Conservation (phyloP, 2,888 invertebrate genomes). For the Hydroisotoma schaefferi region DNA sequence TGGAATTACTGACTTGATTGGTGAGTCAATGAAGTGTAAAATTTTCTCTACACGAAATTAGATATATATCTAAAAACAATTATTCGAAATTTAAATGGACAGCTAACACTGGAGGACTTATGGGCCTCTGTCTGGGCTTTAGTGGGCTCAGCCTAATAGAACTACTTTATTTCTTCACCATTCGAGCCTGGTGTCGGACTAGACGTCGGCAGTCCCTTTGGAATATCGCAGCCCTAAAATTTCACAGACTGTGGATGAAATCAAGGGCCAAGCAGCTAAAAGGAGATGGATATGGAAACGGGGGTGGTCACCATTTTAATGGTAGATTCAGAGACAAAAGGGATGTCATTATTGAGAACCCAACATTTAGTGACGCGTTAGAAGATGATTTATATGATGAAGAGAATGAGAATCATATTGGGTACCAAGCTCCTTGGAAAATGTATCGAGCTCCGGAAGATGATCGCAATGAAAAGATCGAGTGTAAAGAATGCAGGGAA, state of each 20-base stretch:
- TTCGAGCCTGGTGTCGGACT: constrained; percentile 37
- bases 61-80: background rate
- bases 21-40: constrained; percentile 1
- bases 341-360: no score
- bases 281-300: background rate
- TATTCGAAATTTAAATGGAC: background rate
- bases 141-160: constrained; percentile 35
- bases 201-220: constrained; percentile 25
- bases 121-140: constrained; percentile 40
- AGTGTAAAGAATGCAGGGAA: no score
- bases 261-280: background rate
- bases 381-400: no score
- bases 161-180: constrained; percentile 35
- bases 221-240: constrained; percentile 27
- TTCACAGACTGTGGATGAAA: constrained; percentile 16
- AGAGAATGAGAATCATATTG: no score
- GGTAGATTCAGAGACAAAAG: no score
- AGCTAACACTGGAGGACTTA: constrained; percentile 41
- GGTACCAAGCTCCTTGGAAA: no score
- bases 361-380: no score
- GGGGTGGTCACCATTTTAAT: no score
- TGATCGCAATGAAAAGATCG: no score
- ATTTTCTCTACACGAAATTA: background rate
- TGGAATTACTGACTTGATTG: constrained; percentile 1
- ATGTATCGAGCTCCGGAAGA: no score